Evolutionary conservation across 1,140 invertebrate genomes (phyloP), one percentile per base, ranked within the genome.

Genomic region (Helicoverpa armigera): DNA sequence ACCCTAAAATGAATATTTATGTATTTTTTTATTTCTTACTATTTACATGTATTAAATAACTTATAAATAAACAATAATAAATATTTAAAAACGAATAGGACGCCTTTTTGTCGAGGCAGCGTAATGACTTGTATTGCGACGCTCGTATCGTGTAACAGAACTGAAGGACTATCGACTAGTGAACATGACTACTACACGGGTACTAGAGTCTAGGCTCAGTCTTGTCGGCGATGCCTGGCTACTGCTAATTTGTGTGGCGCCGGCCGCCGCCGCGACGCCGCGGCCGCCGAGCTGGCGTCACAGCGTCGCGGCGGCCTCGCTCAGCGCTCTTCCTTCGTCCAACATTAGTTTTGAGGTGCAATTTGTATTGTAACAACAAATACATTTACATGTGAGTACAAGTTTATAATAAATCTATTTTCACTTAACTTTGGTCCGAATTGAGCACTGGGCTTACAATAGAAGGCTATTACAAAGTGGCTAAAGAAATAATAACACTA

Each of bases 41-140:
- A 92, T 94, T 82, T 92, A 94, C 91, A 92, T 43, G 73, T 81
- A 86, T 89, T 91, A 92, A 94, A 94, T 91, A 93, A 92, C 92
- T 93, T 94, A 93, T 75, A 92, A 90, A 91, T 88, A 92, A 92
- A 92, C 79, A 89, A 92, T 94, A 92, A 91, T 94, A 92, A 91
- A 93, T 91, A 92, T 88, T 91, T 85, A 88, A 87, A 92, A 87
- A 87, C 70, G 79, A 87, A 83, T 85, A 84, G 88, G 87, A 90
- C 85, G 86, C 87, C 65, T 82, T 80, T 43, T 83, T 35, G 53
- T 70, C 67, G 83, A 87, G 83, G 88, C 87, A 86, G 86, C 85
- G 61, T 78, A 70, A 70, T 70, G 50, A 72, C 50, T 72, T 54
- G 63, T 67, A 51, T 84, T 77, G 73, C 67, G 53, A 31, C 10